Evolutionary conservation across 92 coral and sea anemone genomes (phyloP).

Genomic region (Isaurus tuberculatus): DNA sequence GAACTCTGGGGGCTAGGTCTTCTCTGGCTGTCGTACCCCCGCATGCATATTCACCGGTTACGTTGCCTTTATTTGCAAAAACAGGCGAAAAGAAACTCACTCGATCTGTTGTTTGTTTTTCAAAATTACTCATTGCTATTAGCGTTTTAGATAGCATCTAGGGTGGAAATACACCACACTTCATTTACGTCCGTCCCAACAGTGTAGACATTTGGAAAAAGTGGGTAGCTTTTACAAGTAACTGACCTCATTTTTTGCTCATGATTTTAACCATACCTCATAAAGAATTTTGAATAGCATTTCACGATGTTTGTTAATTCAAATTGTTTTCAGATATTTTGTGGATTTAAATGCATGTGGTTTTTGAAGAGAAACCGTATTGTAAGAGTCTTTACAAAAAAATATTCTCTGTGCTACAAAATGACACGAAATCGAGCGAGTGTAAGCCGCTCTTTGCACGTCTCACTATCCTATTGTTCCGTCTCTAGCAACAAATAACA

Average conservation of each 20-base stretch:
- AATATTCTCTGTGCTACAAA: slow-evolving; percentile 53
- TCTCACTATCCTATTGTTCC: slow-evolving; percentile 49
- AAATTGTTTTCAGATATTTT: slow-evolving; percentile 47
- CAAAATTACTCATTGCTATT: not conserved
- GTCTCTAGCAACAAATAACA: slow-evolving; percentile 36
- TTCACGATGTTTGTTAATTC: slow-evolving; percentile 65
- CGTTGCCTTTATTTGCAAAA: slow-evolving; percentile 68
- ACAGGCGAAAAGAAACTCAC: slow-evolving; percentile 76
- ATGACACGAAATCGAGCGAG: slow-evolving; percentile 50
- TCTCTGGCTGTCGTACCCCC: not conserved
- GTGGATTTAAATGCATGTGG: slow-evolving; percentile 80
- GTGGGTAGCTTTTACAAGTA: slow-evolving; percentile 33
- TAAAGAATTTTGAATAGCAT: slow-evolving; percentile 55
- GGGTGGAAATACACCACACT: slow-evolving; percentile 53
- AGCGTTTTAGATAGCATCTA: slow-evolving; percentile 51
- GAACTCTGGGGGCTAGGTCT: not conserved
- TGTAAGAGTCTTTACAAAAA: slow-evolving; percentile 66
- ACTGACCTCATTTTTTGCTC: slow-evolving; percentile 28
- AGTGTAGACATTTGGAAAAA: not conserved
- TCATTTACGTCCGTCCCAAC: not conserved
- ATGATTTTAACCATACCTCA: slow-evolving; percentile 26
- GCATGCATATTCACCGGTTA: slow-evolving; percentile 60
- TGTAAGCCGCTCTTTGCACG: slow-evolving; percentile 55
- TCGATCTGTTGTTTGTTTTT: slow-evolving; percentile 40
- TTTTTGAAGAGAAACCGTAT: slow-evolving; percentile 75